Conservation (phyloP, 2,797 vertebrate genomes). For the Eulemur albifrons region DNA sequence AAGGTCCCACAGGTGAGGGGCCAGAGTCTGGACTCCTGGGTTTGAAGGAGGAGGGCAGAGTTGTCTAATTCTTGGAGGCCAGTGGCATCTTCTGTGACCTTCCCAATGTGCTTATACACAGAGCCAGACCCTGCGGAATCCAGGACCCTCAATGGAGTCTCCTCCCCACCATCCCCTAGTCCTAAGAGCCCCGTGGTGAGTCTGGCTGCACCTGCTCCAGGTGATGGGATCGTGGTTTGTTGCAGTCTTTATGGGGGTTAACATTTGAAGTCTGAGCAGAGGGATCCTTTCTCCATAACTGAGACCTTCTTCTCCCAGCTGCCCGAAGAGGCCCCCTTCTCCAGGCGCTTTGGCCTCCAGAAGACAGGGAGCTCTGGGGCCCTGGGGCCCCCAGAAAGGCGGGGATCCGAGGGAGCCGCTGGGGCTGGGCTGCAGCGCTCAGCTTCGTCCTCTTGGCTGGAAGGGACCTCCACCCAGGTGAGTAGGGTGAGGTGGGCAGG, state of each 20-base stretch:
- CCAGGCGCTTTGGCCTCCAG: conserved; percentile 77
- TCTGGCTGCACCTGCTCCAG: not conserved
- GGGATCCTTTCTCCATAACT: not conserved
- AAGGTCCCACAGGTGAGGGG: not conserved
- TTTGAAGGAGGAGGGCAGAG: not conserved
- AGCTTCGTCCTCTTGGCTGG: conserved; percentile 79
- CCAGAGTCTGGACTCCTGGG: not conserved
- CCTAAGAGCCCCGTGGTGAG: conserved; percentile 46
- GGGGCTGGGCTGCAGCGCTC: conserved; percentile 78
- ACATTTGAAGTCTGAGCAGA: not conserved
- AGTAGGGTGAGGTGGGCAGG: not conserved
- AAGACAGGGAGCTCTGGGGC: conserved; percentile 80
- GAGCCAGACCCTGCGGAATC: not conserved
- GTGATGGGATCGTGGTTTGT: not conserved
- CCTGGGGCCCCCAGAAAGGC: conserved; percentile 41
- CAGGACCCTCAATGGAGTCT: conserved; percentile 72
- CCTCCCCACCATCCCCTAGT: conserved; percentile 37
- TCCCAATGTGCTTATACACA: not conserved
- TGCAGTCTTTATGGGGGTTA: not conserved
- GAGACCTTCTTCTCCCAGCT: not conserved
- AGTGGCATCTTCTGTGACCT: not conserved
- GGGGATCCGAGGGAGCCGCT: not conserved
- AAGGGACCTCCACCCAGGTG: conserved; percentile 69
- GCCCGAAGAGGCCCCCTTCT: conserved; percentile 42
- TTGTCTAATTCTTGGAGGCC: not conserved